Percentiles rank a stretch among this genome's conserved stretches.
Conservation (phyloP, 2,797 vertebrate genomes). For the Aldrovandia affinis region DNA sequence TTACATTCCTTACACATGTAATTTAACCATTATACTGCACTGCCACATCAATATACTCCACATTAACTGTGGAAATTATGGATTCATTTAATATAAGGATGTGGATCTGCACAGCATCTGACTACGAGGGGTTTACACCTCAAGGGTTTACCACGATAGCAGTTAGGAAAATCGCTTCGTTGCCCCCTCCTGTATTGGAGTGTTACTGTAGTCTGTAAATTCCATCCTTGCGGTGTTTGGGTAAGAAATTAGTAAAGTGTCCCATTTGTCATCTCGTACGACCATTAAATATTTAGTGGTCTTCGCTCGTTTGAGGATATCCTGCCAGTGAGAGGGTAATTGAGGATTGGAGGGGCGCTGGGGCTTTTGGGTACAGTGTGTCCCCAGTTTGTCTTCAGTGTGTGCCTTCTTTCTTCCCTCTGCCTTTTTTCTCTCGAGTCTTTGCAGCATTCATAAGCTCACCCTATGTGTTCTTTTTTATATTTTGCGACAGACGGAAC, state of each 20-base stretch:
- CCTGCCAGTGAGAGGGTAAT: background rate
- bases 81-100: too few species aligned
- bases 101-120: too few species aligned
- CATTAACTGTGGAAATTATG: too few species aligned
- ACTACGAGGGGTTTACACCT: too few species aligned
- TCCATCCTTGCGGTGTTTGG: background rate
- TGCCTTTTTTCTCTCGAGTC: background rate
- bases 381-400: background rate
- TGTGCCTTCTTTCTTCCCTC: too few species aligned
- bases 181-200: too few species aligned
- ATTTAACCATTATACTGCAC: too few species aligned
- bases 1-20: too few species aligned
- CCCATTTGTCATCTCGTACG: background rate
- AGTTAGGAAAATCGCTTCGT: too few species aligned
- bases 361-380: background rate
- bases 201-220: too few species aligned
- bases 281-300: background rate
- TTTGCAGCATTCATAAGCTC: background rate
- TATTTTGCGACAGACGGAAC: background rate
- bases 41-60: too few species aligned
- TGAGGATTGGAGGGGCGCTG: background rate
- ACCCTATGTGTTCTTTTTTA: background rate
- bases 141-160: too few species aligned
- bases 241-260: background rate
- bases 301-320: background rate